These are phyloP conservation scores for Poecile atricapillus DNA, from an alignment of 2,113 vertebrate species.

Conservation along the genomic window DNA sequence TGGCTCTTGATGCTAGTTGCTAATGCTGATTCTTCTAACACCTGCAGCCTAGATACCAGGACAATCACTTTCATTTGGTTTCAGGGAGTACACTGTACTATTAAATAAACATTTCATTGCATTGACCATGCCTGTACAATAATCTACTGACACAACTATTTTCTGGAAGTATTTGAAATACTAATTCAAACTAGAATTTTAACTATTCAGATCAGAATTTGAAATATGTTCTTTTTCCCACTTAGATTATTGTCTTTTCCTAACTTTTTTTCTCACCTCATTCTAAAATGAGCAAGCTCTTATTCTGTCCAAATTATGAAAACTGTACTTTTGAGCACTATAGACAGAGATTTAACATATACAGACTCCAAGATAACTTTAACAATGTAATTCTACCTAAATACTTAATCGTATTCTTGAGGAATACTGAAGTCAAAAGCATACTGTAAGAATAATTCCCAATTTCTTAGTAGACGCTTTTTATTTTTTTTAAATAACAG, in stretches of 20 bases:
- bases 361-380: not conserved
- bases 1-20: not conserved
- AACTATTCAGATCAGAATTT: not conserved
- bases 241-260: not conserved
- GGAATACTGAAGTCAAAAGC: not conserved
- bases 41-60: not conserved
- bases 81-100: not conserved
- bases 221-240: not conserved
- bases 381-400: not conserved
- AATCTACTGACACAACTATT: not conserved
- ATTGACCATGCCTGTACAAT: not conserved
- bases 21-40: not conserved
- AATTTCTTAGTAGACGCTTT: not conserved
- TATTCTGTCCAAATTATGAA: not conserved
- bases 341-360: not conserved
- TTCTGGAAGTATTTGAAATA: not conserved
- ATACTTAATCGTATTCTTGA: not conserved
- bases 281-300: not conserved
- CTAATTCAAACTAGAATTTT: not conserved
- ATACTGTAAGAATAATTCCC: not conserved
- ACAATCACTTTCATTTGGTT: not conserved
- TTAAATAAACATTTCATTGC: not conserved
- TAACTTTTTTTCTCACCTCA: not conserved
- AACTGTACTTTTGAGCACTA: not conserved
- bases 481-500: not conserved